Conservation (phyloP, 2,797 vertebrate species). For the Okamejei kenojei region DNA sequence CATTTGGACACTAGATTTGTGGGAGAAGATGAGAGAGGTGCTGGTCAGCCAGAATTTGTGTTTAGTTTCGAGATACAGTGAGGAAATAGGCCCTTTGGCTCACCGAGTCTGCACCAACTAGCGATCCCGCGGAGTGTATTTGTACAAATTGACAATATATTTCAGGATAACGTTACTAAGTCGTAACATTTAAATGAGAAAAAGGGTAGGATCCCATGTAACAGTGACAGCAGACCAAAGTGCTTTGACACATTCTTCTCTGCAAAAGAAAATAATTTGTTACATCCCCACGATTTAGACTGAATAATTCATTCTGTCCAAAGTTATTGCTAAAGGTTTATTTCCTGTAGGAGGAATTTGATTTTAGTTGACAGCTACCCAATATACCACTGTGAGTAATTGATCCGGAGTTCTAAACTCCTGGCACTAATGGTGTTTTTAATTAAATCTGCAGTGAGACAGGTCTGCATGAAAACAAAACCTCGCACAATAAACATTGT, state of each 20-base stretch:
- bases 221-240: neutral
- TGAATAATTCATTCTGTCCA: neutral
- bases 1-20: too few species aligned
- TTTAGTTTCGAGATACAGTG: too few species aligned
- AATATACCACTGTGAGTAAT: neutral
- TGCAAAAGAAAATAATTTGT: slow-evolving; percentile 11
- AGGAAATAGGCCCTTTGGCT: too few species aligned
- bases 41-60: too few species aligned
- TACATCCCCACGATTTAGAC: neutral
- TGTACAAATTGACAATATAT: neutral
- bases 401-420: neutral
- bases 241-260: neutral
- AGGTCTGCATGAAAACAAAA: neutral
- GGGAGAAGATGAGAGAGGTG: too few species aligned
- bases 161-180: neutral
- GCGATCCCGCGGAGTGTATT: too few species aligned
- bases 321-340: neutral
- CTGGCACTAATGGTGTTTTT: neutral
- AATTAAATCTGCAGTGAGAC: neutral
- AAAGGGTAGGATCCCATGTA: neutral
- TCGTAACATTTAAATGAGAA: neutral
- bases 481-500: too few species aligned
- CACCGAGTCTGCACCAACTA: too few species aligned
- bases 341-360: neutral
- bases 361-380: neutral